Percentiles rank a stretch among this genome's conserved stretches.
Evolutionary conservation across 2,888 invertebrate genomes (phyloP).

Genomic region (Acanthosepion pharaonis): DNA sequence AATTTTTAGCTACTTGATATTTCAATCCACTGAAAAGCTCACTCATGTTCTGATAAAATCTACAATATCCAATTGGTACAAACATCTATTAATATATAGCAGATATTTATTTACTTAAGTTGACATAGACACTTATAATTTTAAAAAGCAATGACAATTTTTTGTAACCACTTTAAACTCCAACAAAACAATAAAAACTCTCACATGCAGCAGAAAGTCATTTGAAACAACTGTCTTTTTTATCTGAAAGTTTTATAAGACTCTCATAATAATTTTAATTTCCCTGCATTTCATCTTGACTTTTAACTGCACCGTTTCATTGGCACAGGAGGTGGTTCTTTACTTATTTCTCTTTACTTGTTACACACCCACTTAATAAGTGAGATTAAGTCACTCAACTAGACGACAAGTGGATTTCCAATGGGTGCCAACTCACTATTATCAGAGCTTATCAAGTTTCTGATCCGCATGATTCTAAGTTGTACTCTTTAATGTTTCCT

Average conservation of each 20-base stretch:
- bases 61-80: too few species aligned
- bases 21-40: too few species aligned
- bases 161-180: background rate
- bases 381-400: background rate
- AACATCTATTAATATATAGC: too few species aligned
- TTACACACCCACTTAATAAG: constrained; percentile 33
- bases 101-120: too few species aligned
- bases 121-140: too few species aligned
- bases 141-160: too few species aligned
- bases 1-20: too few species aligned
- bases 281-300: background rate
- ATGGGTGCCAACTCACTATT: constrained; percentile 17
- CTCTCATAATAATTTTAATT: background rate
- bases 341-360: background rate
- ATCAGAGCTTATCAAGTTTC: constrained; percentile 33
- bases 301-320: background rate
- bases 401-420: background rate
- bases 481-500: background rate
- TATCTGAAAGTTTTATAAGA: background rate
- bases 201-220: background rate
- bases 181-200: background rate
- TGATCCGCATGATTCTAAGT: background rate
- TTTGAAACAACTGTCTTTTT: background rate
- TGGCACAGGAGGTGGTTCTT: background rate
- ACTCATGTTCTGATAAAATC: too few species aligned